phyloP scores from a whole-genome alignment of 2,888 invertebrate genomes.

The Drosophila kokeensis region DNA sequence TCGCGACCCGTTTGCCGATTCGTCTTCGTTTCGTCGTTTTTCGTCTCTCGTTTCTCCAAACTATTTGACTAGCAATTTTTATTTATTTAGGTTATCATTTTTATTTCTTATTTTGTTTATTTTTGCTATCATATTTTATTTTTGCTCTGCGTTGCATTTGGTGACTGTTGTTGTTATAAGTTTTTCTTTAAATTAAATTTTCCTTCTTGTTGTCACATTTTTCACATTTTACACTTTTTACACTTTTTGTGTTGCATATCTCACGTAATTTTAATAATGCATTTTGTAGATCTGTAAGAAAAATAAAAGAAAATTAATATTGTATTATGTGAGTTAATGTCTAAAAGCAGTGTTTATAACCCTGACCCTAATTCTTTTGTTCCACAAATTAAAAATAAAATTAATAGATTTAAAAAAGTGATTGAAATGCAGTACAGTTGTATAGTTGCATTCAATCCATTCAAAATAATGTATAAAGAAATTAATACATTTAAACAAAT shows the following conservation, averaged over 20 bases:
- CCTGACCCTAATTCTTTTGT: neutral
- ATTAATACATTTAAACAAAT: constrained; percentile 2
- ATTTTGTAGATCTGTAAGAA: constrained; percentile 49
- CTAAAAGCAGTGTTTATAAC: neutral
- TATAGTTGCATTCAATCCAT: neutral
- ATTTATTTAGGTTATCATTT: constrained; percentile 72
- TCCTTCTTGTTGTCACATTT: constrained; percentile 25
- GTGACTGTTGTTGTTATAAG: constrained; percentile 13
- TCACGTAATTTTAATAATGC: constrained; percentile 45
- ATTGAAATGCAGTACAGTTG: neutral
- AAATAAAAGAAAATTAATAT: constrained; percentile 1
- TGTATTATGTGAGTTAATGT: neutral
- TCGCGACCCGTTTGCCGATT: constrained; percentile 20
- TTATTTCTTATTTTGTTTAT: constrained; percentile 30
- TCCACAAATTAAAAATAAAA: neutral
- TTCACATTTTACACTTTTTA: constrained; percentile 32
- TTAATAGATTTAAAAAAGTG: constrained; percentile 2
- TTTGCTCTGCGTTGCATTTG: constrained; percentile 14
- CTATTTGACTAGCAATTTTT: constrained; percentile 68
- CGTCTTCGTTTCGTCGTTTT: constrained; percentile 21
- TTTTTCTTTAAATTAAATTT: constrained; percentile 18
- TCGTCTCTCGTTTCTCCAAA: constrained; percentile 36
- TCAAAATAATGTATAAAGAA: neutral
- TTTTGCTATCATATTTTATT: constrained; percentile 8
- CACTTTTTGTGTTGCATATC: constrained; percentile 23